Conservation (phyloP, 2,888 invertebrate genomes). For the Nomada ruficornis region DNA sequence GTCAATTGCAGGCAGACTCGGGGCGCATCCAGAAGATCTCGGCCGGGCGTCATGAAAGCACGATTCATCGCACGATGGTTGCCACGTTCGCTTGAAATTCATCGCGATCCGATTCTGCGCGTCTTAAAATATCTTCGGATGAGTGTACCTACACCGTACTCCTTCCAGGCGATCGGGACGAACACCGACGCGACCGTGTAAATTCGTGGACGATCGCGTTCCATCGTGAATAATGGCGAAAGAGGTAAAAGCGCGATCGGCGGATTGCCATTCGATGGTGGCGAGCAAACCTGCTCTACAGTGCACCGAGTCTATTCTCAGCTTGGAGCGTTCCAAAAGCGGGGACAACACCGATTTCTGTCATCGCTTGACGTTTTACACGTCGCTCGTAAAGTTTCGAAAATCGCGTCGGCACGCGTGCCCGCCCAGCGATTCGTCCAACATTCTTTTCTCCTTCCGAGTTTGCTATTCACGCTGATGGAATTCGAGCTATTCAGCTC, state of each 20-base stretch:
- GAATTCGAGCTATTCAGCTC: background rate
- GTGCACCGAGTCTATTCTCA: slow-evolving; percentile 53
- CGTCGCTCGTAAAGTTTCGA: slow-evolving; percentile 29
- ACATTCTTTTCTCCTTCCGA: background rate
- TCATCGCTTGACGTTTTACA: slow-evolving; percentile 55
- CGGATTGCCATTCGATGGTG: background rate
- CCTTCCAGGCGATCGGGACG: background rate
- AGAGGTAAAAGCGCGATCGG: background rate
- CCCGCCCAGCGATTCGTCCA: background rate
- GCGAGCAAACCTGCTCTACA: slow-evolving; percentile 17
- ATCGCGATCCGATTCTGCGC: background rate
- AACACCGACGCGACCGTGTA: background rate
- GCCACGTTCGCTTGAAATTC: background rate
- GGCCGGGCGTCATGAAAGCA: background rate
- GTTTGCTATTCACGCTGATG: background rate
- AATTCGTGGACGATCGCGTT: background rate
- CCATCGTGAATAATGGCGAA: slow-evolving; percentile 9
- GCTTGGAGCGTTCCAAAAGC: slow-evolving; percentile 54
- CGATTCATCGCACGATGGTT: background rate
- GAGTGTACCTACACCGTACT: background rate
- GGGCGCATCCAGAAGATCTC: background rate
- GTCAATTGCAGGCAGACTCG: background rate
- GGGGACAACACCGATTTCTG: slow-evolving; percentile 63
- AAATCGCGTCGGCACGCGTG: slow-evolving; percentile 27
- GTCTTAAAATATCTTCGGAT: background rate